A percentile compares a stretch with the other conserved stretches of the same genome.
Evolutionary conservation across 2,113 vertebrate species (phyloP).

Genomic region (Petrocephalus microphthalmus): DNA sequence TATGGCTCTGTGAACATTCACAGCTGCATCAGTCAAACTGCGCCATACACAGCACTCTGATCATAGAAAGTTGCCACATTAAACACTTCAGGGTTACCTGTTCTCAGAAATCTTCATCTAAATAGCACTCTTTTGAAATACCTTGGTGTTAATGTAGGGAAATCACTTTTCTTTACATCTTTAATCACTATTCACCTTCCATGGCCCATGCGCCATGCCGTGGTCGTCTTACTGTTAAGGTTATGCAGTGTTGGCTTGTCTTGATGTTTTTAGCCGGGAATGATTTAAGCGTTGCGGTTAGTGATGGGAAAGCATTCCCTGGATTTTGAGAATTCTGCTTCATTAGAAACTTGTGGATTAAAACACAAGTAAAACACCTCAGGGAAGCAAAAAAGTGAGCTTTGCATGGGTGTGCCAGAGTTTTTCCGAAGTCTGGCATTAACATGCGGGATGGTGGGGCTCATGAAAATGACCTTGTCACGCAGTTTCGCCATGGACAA

Average conservation of each 20-base stretch:
- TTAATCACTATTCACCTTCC: not conserved
- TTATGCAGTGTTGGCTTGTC: not conserved
- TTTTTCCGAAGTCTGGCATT: not conserved
- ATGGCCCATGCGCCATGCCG: not conserved
- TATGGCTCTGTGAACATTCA: not conserved
- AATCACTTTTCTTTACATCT: not conserved
- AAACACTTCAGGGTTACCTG: not conserved
- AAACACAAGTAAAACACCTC: not conserved
- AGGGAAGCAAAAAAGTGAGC: not conserved
- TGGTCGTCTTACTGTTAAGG: not conserved
- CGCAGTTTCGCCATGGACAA: not conserved
- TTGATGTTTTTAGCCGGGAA: not conserved
- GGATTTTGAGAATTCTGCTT: not conserved
- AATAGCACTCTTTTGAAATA: not conserved
- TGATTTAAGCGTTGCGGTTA: not conserved
- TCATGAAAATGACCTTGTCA: not conserved
- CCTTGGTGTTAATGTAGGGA: not conserved
- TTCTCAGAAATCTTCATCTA: not conserved
- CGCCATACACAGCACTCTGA: not conserved
- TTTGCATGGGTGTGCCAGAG: not conserved
- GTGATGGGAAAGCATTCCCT: not conserved
- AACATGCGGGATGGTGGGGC: not conserved
- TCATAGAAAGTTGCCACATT: not conserved
- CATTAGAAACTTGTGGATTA: slow-evolving; percentile 6
- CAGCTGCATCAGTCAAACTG: not conserved